Conservation (phyloP, 2,797 vertebrate genomes). For the Lithobates pipiens region DNA sequence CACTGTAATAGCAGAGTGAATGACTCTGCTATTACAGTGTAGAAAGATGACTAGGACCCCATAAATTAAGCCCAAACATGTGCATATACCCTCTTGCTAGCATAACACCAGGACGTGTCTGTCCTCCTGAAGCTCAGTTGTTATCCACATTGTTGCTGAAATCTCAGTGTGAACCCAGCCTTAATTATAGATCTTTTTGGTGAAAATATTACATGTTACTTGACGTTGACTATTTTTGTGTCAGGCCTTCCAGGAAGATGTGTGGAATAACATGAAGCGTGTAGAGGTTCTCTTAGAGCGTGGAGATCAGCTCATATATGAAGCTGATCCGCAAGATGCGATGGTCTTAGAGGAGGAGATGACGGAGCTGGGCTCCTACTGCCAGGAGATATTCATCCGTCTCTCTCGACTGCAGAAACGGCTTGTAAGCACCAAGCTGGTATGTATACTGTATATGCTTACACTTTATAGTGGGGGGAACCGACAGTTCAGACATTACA, state of each 20-base stretch:
- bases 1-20: no score
- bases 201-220: no score
- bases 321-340: conserved; percentile 71
- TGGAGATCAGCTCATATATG: conserved; percentile 80
- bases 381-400: conserved; percentile 75
- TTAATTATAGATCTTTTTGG: no score
- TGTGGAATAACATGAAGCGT: conserved; percentile 73
- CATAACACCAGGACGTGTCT: no score
- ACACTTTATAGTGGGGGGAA: neutral
- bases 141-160: no score
- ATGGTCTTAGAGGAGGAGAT: conserved; percentile 76
- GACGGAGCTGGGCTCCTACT: conserved; percentile 76
- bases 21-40: no score
- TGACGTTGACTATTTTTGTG: neutral
- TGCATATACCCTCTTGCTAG: no score
- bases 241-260: conserved; percentile 79
- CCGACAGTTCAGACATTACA: neutral
- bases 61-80: no score
- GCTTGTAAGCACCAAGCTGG: conserved; percentile 86
- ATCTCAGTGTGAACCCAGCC: no score
- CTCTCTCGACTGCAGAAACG: conserved; percentile 79
- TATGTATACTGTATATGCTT: conserved; percentile 59
- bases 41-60: no score
- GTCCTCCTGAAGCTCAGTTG: no score
- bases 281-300: conserved; percentile 76